Conservation (phyloP, 1,140 invertebrate species). For the Aphelinus certus region DNA sequence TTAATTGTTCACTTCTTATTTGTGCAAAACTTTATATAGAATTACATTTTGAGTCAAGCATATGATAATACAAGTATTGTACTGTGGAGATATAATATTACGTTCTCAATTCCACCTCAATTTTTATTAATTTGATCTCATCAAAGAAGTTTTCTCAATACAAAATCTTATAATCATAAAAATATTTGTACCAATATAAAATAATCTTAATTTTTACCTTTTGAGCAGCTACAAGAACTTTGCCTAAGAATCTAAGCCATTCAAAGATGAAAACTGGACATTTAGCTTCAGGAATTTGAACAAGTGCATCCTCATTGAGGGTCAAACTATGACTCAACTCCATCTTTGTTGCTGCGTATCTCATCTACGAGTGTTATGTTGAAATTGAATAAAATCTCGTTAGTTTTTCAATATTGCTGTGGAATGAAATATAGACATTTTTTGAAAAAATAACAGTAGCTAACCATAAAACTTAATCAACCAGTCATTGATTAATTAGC, state of each 20-base stretch:
- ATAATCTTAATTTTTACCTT: slow-evolving; percentile 72
- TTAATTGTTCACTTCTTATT: too few species aligned
- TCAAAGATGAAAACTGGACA: slow-evolving; percentile 97
- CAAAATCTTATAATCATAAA: too few species aligned
- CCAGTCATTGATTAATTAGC: not conserved
- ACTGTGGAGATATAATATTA: slow-evolving; percentile 57
- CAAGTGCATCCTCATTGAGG: slow-evolving; percentile 94
- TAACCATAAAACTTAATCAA: not conserved
- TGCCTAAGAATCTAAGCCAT: slow-evolving; percentile 96
- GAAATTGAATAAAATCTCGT: too few species aligned
- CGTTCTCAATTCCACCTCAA: not conserved
- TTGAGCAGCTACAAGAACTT: slow-evolving; percentile 91
- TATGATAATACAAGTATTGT: too few species aligned
- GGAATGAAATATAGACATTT: too few species aligned
- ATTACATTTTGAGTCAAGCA: too few species aligned
- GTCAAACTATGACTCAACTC: slow-evolving; percentile 85
- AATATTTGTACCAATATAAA: too few species aligned
- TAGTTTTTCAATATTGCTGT: too few species aligned
- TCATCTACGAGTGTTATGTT: not conserved
- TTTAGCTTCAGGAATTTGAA: slow-evolving; percentile 91
- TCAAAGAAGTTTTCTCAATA: too few species aligned
- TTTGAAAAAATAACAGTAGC: not conserved
- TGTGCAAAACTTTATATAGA: too few species aligned
- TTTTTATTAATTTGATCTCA: not conserved
- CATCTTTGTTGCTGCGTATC: slow-evolving; percentile 68